phyloP scores from a whole-genome alignment of 2,888 invertebrate species.

The Noctua pronuba region DNA sequence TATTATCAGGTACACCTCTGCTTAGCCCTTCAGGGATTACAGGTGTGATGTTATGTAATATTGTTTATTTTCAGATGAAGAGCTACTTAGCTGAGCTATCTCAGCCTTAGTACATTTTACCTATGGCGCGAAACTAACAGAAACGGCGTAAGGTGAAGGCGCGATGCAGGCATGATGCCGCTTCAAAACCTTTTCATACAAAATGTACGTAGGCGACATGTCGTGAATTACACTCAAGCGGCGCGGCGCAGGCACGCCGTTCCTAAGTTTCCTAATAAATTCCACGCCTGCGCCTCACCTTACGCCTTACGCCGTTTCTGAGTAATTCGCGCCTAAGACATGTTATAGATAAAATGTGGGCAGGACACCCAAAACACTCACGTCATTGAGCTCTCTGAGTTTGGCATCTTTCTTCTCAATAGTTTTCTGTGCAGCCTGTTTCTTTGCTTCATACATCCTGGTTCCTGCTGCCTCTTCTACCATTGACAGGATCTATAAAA shows the following conservation, averaged over 20 bases:
- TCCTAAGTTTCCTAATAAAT: too few species aligned
- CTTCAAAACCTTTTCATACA: too few species aligned
- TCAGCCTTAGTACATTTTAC: background rate
- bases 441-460: constrained; percentile 98
- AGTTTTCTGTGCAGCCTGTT: constrained; percentile 95
- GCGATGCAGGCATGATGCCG: too few species aligned
- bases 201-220: too few species aligned
- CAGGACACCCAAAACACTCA: constrained; percentile 73
- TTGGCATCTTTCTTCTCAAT: constrained; percentile 98
- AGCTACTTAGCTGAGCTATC: background rate
- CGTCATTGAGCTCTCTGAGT: constrained; percentile 95
- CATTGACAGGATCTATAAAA: constrained; percentile 96
- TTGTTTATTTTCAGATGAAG: background rate
- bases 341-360: background rate
- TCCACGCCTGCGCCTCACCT: too few species aligned
- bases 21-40: background rate
- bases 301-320: too few species aligned
- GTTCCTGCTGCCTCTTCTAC: constrained; percentile 99
- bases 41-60: background rate
- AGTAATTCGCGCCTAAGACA: too few species aligned
- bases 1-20: too few species aligned
- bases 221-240: too few species aligned
- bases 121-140: too few species aligned
- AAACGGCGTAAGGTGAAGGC: too few species aligned
- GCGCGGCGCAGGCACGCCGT: too few species aligned